A percentile compares a stretch with the other conserved stretches of the same genome.
These are phyloP conservation scores for Oppia nitens DNA, from an alignment of 1,140 invertebrate genomes.

Conservation along the genomic window DNA sequence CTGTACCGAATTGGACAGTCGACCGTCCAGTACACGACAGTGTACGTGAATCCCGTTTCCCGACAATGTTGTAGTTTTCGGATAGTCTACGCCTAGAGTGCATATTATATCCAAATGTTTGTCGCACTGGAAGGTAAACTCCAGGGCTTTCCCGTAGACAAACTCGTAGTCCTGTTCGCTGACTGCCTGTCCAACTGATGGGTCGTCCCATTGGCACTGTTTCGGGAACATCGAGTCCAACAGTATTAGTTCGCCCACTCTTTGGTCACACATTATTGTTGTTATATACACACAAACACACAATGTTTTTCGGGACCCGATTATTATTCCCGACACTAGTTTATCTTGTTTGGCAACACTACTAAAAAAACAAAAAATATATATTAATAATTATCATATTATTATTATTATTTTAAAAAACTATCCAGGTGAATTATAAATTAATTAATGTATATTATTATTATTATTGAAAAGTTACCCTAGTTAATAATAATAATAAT, in stretches of 20 bases:
- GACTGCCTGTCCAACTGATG: not conserved
- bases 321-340: no score
- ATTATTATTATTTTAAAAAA: no score
- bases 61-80: not conserved
- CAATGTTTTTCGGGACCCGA: no score
- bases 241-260: slow-evolving; percentile 1
- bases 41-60: not conserved
- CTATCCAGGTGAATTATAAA: no score
- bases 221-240: slow-evolving; percentile 10
- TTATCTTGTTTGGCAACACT: no score
- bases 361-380: no score
- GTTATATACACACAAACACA: no score
- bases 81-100: not conserved
- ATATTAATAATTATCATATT: no score
- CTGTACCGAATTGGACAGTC: not conserved
- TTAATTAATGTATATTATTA: no score
- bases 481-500: no score
- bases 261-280: no score
- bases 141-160: not conserved
- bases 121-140: not conserved
- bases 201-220: slow-evolving; percentile 3
- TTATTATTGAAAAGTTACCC: no score
- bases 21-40: not conserved
- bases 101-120: not conserved
- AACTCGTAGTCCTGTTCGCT: slow-evolving; percentile 5